Conservation (phyloP, 1,140 invertebrate species). For the Aphelenchoides besseyi region DNA sequence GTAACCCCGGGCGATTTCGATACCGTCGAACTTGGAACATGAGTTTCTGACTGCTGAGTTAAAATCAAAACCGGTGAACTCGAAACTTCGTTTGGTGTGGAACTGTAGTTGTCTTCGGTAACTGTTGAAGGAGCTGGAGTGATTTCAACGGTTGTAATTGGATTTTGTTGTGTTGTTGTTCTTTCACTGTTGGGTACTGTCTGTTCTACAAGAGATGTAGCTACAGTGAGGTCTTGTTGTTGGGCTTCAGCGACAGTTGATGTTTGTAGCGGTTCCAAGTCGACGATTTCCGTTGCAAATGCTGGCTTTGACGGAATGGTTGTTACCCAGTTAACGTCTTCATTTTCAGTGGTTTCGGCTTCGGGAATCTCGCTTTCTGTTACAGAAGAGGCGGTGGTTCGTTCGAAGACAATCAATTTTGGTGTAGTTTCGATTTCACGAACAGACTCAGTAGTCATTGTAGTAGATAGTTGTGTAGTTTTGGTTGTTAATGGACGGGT, state of each 20-base stretch:
- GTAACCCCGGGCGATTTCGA: constrained; percentile 1
- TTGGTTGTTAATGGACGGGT: neutral
- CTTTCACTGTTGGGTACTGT: no score
- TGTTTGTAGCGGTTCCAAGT: neutral
- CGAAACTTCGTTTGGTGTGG: constrained; percentile 8
- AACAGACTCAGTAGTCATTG: neutral
- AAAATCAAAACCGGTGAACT: constrained; percentile 16
- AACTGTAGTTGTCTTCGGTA: constrained; percentile 26
- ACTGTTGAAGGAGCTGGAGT: no score
- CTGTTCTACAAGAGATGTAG: neutral
- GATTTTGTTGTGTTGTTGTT: no score
- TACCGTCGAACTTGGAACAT: neutral
- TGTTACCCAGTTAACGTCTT: neutral
- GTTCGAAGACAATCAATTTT: constrained; percentile 10
- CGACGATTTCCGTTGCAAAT: neutral
- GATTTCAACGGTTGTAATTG: no score
- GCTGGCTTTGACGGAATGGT: neutral
- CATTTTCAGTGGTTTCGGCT: neutral
- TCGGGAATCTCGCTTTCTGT: neutral
- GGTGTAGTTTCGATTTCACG: neutral
- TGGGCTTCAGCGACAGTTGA: neutral
- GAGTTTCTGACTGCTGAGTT: neutral
- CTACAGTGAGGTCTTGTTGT: constrained; percentile 3
- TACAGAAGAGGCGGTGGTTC: neutral
- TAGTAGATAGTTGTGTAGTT: constrained; percentile 15